Evolutionary conservation across 1,140 invertebrate species (phyloP), one percentile per base, ranked within the genome.

Genomic region (Neoseiulus cucumeris): DNA sequence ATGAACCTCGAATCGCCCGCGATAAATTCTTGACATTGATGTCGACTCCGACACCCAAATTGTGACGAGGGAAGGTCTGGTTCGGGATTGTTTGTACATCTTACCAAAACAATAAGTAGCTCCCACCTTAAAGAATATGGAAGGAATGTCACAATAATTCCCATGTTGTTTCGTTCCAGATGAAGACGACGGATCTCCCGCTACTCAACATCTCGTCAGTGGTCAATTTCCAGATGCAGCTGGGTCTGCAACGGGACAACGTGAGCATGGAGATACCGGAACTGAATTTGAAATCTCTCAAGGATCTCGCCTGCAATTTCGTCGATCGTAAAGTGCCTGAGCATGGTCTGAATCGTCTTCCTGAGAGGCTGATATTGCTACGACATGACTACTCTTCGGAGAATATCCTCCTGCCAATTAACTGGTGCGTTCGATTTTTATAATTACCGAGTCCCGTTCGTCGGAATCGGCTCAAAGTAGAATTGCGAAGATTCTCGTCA

Each of bases 291-390:
- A 87, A 88, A 74, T 83, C 85, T 66, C 81, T 97, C 66, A 95
- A 95, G 78, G 90, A 95, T 72, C 80, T 89, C 70, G 91, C 91
- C 45, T 91, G 89, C 77, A 87, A 91, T 72, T 97, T 96, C 78
- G 88, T 96, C 69, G 87, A 92, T 74, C 83, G 82, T 69, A 94
- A 94, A 82, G 87, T 89, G 76, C 89, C 91, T 42, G 90, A 95
- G 74, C 91, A 95, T 78, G 89, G 90, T 1, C 82, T 96, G 66
- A 92, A 85, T 75, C 83, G 85, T 70, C 78, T 95, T 44, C 83
- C 83, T 69, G 91, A 96, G 72, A 81, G 89, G 71, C 77, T 93
- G 70, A 77, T 92, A 68, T 80, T 98, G 41, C 98, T 97, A 77
- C 84, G 88, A 28, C 94, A 98, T 78, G 93, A 98, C 76, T 91